Base-by-base conservation (phyloP, 2,888 invertebrate species). In the Synergus gifuensis region DNA sequence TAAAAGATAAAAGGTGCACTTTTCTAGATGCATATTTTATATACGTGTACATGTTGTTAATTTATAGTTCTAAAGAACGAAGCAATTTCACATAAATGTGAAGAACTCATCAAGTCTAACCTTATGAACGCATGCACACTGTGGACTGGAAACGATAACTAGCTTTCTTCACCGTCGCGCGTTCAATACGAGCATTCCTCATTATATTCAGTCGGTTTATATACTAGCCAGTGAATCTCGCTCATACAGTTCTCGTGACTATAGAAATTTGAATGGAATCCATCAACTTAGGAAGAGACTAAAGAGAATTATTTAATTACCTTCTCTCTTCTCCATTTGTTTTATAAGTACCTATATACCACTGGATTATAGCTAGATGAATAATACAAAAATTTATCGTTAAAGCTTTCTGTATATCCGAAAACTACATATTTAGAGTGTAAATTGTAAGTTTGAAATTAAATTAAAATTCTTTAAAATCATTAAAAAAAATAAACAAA, bases 61-160 rank as follows among this genome's bases (percentile, higher is more conserved):
- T 66, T 66, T 66, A 66, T 66, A n/a, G 64, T 14, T 64, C n/a
- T n/a, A 66, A 66, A n/a, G 1, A 64, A 66, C 14, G 22, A 14
- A 62, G 28, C 12, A 62, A 28, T 62, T 22, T 28, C 62, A 62
- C 66, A 66, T 42, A 42, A 42, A 66, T 42, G 66, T 18, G 18
- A 66, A 66, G 66, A 42, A 66, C 66, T 66, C 66, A 66, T 66
- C 66, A 66, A 66, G 66, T 42, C 66, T 42, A 67, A 67, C 22
- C 44, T 67, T 18, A 67, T 67, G 22, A 44, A 67, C 62, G 28
- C 28, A 62, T 62, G 1, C 28, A 28, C 62, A 22, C 12, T 62
- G 12, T 28, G 7, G 14, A 18, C n/a, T 58, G 18, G 62, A 62
- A 22, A 62, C 62, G 22, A 14, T 62, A 28, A 28, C 28, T 62